Evolutionary conservation across 2,888 invertebrate genomes (phyloP), one percentile per base, ranked within the genome.

Genomic region (Meandrusa payeni): DNA sequence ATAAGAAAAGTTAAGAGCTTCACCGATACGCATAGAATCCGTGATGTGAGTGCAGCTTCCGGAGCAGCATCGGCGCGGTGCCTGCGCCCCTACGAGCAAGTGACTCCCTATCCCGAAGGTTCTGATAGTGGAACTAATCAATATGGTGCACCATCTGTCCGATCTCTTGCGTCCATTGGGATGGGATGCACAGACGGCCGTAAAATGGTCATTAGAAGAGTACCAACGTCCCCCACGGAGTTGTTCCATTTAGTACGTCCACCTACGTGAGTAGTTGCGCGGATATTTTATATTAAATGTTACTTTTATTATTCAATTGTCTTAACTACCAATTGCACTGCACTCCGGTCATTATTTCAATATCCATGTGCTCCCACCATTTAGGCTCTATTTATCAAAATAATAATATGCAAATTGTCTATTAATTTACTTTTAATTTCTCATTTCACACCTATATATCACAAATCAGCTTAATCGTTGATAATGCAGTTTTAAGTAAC

Each of bases 131-230:
- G 90, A 52, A 81, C 83, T 26, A 90, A 89, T 59, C 87, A 89
- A 50, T 94, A 94, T 82, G 77, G 76, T 49, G 92, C 92, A 31
- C 91, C 92, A 19, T 94, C 94, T 19, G 91, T 94, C 51, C 89
- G 94, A 51, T 95, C 95, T 31, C 90, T 95, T 59, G 94, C 95
- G 42, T 95, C 95, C 36, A 94, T 95, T 57, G 95, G 95, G 36
- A 93, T 96, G 91, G 96, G 96, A 19, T 95, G 95, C 50, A 95
- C 95, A 26, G 95, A 96, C 79, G 96, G 96, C 31, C 91, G 93
- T 59, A 94, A 94, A 85, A 91, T 96, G 90, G 94, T 95, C 60
- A 94, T 95, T 60, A 89, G 93, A 61, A 90, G 94, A 66, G 94
- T 95, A 57, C 95, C 95, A 43, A 94, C 94, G 38, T 94, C 95